These are phyloP conservation scores for Mallateleia sp. DNA, from an alignment of 2,888 invertebrate genomes.

Conservation along the genomic window DNA sequence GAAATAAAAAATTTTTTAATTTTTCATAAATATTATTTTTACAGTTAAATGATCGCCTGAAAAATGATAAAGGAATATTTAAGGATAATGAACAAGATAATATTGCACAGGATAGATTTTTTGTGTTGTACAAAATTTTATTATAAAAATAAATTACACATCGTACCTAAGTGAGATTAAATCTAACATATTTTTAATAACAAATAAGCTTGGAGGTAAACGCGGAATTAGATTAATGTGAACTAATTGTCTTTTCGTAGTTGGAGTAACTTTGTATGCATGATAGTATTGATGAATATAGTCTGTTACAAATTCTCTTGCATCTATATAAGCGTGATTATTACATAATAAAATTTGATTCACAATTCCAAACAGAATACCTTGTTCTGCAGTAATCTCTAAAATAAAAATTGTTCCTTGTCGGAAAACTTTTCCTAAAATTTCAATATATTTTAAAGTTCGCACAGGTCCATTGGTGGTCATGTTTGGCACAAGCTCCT, in stretches of 20 bases:
- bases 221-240: slow-evolving; percentile 18
- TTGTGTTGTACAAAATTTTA: background rate
- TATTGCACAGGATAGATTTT: background rate
- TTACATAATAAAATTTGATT: slow-evolving; percentile 28
- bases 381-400: slow-evolving; percentile 16
- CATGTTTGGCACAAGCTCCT: background rate
- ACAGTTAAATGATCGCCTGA: no score
- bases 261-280: background rate
- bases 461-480: background rate
- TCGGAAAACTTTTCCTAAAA: slow-evolving; percentile 28
- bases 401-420: slow-evolving; percentile 26
- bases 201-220: slow-evolving; percentile 25
- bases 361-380: slow-evolving; percentile 22
- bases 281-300: slow-evolving; percentile 33
- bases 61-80: background rate
- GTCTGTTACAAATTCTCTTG: background rate
- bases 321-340: slow-evolving; percentile 10
- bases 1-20: no score
- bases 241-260: background rate
- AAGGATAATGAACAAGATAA: background rate
- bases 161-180: slow-evolving; percentile 10
- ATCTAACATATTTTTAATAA: slow-evolving; percentile 7
- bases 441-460: background rate
- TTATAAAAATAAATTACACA: slow-evolving; percentile 6
- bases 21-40: no score